Evolutionary conservation across 1,140 invertebrate genomes (phyloP).

Genomic region (Polypedilum pembai): DNA sequence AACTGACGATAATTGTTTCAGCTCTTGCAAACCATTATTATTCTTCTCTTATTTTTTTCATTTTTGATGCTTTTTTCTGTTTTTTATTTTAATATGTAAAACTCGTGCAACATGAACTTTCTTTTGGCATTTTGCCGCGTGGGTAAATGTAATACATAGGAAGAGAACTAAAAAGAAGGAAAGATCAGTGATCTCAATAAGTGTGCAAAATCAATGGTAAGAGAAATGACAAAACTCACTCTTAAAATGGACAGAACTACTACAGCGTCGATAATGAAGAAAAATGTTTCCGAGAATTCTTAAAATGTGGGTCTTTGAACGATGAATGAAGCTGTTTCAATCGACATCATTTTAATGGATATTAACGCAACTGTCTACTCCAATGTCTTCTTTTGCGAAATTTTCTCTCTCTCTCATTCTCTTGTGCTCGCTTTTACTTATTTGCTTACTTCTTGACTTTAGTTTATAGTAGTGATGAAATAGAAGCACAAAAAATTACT

Average conservation of each 20-base stretch:
- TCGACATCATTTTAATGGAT: conserved; percentile 12
- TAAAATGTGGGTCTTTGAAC: background rate
- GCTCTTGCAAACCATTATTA: background rate
- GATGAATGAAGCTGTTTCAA: background rate
- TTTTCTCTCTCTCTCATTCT: too few species aligned
- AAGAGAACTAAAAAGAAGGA: background rate
- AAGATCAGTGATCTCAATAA: background rate
- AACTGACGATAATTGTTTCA: conserved; percentile 12
- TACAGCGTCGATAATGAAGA: background rate
- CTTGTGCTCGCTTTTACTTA: too few species aligned
- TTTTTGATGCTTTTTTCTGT: background rate
- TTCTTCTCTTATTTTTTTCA: background rate
- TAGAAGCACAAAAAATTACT: background rate
- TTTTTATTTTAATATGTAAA: background rate
- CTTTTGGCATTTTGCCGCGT: conserved; percentile 5
- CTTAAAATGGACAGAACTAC: background rate
- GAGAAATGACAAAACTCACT: background rate
- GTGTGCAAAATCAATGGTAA: background rate
- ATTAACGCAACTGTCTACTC: background rate
- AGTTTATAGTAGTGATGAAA: background rate
- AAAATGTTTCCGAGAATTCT: background rate
- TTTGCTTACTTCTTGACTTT: too few species aligned
- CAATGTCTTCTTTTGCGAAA: background rate
- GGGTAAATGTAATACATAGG: background rate
- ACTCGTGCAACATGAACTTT: conserved; percentile 17